Base-by-base conservation (phyloP, 2,888 invertebrate species). In the Strigamia crassipes region DNA sequence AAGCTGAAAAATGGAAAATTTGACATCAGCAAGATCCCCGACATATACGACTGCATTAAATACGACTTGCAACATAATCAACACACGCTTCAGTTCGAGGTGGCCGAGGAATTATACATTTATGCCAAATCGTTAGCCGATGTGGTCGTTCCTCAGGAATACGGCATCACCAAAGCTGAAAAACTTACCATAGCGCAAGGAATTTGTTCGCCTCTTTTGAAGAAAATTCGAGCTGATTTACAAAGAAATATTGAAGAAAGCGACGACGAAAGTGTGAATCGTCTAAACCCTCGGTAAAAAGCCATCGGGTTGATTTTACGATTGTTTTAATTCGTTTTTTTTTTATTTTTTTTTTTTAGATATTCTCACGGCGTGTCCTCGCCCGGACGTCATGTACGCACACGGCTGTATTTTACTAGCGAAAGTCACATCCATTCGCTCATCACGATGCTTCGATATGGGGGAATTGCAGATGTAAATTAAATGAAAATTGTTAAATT, bases 31-130 rank as follows among this genome's bases (percentile, higher is more conserved):
- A 99, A 99, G 89, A 96, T 99, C 83, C 99, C 99, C 0, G 99
- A 99, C 87, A 99, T 99, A 85, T 99, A 99, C 87, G 99, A 99
- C 90, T 99, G 99, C 87, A 99, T 99, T 86, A 99, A 99, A 87
- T 99, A 97, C 87, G 99, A 99, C 89, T 89, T 99, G 84, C 98
- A 99, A 87, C 99, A 99, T 88, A 99, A 99, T 88, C 96, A 96
- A 86, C 96, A 96, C 86, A 96, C 96, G 0, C 88, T 98, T 84
- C 96, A 97, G 88, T 89, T 86, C 83, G 84, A 85, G 86, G 92
- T 94, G 86, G 96, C 96, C 0, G 96, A 97, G 87, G 95, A 97
- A 87, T 89, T 96, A 78, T 99, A 99, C 87, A 94, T 95, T 81
- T 96, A 96, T 87, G 95, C 99, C 0, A 99, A 99, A 89, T 96